These are phyloP conservation scores for Pseudorectes ferrugineus DNA, from an alignment of 2,113 vertebrate genomes.

Conservation along the genomic window DNA sequence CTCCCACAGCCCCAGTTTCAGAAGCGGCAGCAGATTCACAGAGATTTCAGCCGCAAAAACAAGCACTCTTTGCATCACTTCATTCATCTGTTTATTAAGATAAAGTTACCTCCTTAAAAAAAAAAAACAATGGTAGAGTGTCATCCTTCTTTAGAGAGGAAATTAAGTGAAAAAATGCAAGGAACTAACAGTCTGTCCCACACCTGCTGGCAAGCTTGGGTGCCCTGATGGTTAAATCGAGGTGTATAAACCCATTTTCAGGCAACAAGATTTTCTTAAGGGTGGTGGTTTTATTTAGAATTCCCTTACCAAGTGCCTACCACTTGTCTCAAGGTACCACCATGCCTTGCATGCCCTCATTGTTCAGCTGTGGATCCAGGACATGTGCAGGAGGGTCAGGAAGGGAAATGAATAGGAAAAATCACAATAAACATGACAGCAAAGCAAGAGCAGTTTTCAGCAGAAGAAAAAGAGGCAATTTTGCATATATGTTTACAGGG, in stretches of 20 bases:
- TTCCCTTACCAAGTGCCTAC: neutral
- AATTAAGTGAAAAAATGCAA: neutral
- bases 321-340: neutral
- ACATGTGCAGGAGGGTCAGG: rapidly evolving
- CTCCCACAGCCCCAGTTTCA: neutral
- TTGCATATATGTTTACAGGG: neutral
- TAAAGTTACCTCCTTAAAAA: neutral
- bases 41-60: neutral
- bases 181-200: neutral
- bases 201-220: neutral
- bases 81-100: neutral
- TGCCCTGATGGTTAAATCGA: neutral
- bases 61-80: neutral
- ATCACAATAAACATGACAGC: rapidly evolving
- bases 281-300: neutral
- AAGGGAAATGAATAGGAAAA: neutral
- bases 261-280: neutral
- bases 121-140: neutral
- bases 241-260: neutral
- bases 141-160: neutral
- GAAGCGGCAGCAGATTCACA: neutral
- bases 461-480: neutral
- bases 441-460: neutral
- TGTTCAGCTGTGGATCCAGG: neutral
- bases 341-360: rapidly evolving